phyloP scores from a whole-genome alignment of 2,797 vertebrate genomes.

The Falco concolor region DNA sequence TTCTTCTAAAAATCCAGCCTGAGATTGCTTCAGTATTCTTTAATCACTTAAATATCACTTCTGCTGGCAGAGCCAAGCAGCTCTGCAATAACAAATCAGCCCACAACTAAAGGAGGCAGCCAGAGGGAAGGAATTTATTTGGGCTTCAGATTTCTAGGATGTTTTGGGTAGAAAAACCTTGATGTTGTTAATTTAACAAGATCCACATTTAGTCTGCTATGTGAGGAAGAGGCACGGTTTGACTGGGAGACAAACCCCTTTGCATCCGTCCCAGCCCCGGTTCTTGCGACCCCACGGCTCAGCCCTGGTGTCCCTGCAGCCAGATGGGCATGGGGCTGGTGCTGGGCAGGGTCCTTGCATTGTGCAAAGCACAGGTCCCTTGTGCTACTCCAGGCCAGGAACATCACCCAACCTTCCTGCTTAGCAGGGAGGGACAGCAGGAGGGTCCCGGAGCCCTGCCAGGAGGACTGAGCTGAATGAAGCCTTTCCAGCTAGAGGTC shows the following conservation, averaged over 20 bases:
- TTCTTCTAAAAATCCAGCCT: background rate
- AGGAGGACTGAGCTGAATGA: background rate
- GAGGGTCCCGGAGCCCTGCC: background rate
- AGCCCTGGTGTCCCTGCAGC: background rate
- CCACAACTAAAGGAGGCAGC: background rate
- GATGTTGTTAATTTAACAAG: background rate
- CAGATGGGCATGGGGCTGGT: background rate
- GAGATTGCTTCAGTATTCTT: background rate
- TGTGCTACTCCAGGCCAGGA: background rate
- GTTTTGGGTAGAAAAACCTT: background rate
- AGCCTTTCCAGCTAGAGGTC: background rate
- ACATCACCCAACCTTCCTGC: background rate
- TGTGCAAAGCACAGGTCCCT: accelerated
- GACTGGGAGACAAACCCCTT: background rate
- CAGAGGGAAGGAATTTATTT: background rate
- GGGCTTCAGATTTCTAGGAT: background rate
- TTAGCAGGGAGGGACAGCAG: background rate
- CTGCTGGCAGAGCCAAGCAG: background rate
- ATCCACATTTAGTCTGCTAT: background rate
- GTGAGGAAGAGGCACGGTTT: background rate
- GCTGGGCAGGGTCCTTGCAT: background rate
- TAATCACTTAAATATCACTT: background rate
- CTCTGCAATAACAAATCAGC: background rate
- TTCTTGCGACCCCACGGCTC: accelerated
- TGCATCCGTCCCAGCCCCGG: accelerated